Base-by-base conservation (phyloP, 2,888 invertebrate genomes). In the Parascotia fuliginaria region DNA sequence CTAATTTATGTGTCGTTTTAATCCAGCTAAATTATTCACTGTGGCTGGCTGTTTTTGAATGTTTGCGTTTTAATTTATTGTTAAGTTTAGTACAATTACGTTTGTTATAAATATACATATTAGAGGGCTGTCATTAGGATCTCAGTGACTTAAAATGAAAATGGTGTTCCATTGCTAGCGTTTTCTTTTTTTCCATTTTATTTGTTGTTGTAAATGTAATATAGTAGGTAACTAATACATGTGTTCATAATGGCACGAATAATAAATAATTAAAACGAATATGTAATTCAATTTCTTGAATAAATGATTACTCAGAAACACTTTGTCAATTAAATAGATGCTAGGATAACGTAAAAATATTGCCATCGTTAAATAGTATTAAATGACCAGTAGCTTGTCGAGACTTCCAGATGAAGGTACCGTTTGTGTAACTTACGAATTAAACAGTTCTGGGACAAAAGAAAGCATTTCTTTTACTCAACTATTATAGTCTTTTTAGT, bases 311-410 rank as follows among this genome's bases (percentile, higher is more conserved):
- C 13, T 44, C 24, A 42, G 15, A 28, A 48, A 49, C 33, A 40
- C 36, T 51, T 41, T 31, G 47, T 33, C 36, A 42, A 61, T n/a
- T n/a, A n/a, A n/a, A 74, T 61, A 51, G 66, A 68, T 59, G 59
- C 39, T 36, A 54, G 47, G 66, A 71, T 70, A 55, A 54, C 55
- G 59, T 52, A 60, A 70, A 79, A 70, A 79, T 77, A 81, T 79
- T 76, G 63, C 66, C 57, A 43, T 73, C 73, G 66, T 81, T 81
- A 79, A 46, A 53, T 54, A 55, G 63, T 61, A 71, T 70, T 73
- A 65, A 61, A 60, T 69, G 60, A 55, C 59, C 40, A 66, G 42
- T 41, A 48, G 42, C 49, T 58, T 50, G 60, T 54, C 55, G 56
- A 70, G 54, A 58, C 48, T 59, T 37, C 32, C 55, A 42, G 40